These are phyloP conservation scores for Lasiommata megera DNA, from an alignment of 2,888 invertebrate genomes.

Conservation along the genomic window DNA sequence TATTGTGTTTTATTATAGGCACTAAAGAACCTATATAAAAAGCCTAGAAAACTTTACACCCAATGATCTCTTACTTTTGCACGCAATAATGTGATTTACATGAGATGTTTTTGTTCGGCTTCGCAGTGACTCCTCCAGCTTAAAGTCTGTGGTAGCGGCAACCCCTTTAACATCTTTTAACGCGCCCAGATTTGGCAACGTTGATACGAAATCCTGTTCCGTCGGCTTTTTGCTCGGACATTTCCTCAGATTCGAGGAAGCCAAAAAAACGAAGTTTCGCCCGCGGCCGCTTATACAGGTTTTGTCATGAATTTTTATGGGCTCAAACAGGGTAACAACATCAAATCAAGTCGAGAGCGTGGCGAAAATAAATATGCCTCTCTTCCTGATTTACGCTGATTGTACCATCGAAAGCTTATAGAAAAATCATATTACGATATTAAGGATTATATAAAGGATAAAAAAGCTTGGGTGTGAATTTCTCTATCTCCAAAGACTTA, in stretches of 20 bases:
- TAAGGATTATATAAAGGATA: too few relatives aligned
- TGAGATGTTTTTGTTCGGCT: constrained; percentile 37
- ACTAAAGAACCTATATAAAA: too few relatives aligned
- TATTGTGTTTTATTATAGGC: too few relatives aligned
- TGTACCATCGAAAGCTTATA: background rate
- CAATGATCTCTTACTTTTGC: too few relatives aligned
- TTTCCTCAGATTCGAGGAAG: constrained; percentile 78
- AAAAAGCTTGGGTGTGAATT: too few relatives aligned
- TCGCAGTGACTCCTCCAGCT: constrained; percentile 51
- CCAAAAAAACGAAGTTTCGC: constrained; percentile 70
- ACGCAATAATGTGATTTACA: too few relatives aligned
- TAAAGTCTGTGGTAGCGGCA: constrained; percentile 55
- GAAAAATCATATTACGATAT: too few relatives aligned
- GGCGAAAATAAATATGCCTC: constrained; percentile 42
- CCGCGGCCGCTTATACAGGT: constrained; percentile 76
- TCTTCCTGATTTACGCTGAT: constrained; percentile 11
- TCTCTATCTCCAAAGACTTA: too few relatives aligned
- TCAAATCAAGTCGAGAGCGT: constrained; percentile 58
- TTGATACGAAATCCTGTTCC: constrained; percentile 78
- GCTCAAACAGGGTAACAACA: constrained; percentile 59
- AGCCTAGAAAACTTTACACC: too few relatives aligned
- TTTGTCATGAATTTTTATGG: constrained; percentile 77
- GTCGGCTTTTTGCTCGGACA: constrained; percentile 71
- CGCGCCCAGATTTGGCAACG: constrained; percentile 77
- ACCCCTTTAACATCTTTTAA: constrained; percentile 77